These are phyloP conservation scores for Asarcornis scutulata DNA, from an alignment of 2,113 vertebrate species.

Conservation along the genomic window DNA sequence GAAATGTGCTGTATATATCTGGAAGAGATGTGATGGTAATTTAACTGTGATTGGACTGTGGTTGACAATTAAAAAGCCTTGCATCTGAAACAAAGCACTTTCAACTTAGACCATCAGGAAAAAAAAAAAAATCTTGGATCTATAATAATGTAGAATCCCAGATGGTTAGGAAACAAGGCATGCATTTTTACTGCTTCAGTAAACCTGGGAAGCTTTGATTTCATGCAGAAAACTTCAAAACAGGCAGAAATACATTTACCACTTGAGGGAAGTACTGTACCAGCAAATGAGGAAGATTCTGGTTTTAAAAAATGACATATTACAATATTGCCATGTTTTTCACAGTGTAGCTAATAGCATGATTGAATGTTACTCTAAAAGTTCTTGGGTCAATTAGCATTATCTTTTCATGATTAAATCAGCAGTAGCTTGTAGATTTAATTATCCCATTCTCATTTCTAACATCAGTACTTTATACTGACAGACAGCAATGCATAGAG, in stretches of 20 bases:
- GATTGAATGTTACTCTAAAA: background rate
- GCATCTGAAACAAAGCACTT: background rate
- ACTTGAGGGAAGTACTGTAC: conserved; percentile 51
- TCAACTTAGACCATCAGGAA: background rate
- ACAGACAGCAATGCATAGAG: background rate
- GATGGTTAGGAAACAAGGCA: background rate
- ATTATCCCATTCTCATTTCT: conserved; percentile 48
- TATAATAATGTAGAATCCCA: background rate
- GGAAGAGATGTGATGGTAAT: background rate
- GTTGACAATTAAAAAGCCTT: background rate
- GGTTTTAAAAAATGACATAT: background rate
- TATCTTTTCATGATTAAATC: conserved; percentile 55
- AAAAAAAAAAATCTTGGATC: background rate
- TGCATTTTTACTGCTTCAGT: background rate
- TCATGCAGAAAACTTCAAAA: background rate
- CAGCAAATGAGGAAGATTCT: background rate
- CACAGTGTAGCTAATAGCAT: background rate
- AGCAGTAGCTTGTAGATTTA: conserved; percentile 12
- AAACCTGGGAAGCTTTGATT: background rate
- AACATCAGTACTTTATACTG: conserved; percentile 4
- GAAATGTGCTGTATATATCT: background rate
- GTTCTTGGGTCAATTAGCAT: conserved; percentile 16
- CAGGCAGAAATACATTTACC: background rate
- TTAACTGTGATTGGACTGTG: background rate
- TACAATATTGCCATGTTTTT: background rate